Evolutionary conservation across 1,140 invertebrate genomes (phyloP).

Genomic region (Panonychus citri): DNA sequence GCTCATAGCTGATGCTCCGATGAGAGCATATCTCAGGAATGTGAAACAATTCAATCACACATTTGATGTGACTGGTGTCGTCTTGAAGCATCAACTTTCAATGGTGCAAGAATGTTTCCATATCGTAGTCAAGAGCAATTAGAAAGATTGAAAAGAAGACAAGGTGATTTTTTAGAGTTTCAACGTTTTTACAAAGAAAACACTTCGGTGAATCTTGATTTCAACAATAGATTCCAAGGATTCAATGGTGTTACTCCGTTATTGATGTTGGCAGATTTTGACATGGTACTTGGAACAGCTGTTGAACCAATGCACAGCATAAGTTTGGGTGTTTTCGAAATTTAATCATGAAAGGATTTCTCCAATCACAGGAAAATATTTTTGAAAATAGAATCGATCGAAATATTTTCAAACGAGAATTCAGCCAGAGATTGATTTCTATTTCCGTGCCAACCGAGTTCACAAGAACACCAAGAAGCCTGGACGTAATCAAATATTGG

Average conservation of each 20-base stretch:
- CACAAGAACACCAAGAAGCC: not conserved
- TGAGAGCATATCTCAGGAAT: not conserved
- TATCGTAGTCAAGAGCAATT: not conserved
- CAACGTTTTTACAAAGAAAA: not conserved
- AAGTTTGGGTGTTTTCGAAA: not conserved
- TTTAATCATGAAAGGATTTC: not conserved
- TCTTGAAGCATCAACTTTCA: not conserved
- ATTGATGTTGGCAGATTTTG: not conserved
- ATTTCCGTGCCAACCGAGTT: not conserved
- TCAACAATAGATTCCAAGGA: not conserved
- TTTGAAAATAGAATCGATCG: not conserved
- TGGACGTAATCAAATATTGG: not conserved
- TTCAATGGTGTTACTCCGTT: not conserved
- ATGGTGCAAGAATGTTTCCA: not conserved
- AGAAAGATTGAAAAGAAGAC: not conserved
- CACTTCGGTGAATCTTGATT: not conserved
- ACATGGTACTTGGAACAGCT: not conserved
- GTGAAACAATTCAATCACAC: not conserved
- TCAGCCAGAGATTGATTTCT: not conserved
- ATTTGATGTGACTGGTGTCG: not conserved
- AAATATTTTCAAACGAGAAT: not conserved
- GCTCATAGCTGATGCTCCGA: not conserved
- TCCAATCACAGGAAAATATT: not conserved
- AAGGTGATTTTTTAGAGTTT: not conserved
- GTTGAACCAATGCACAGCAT: not conserved